Conservation (phyloP, 2,888 invertebrate species). For the Ophraella communa region DNA sequence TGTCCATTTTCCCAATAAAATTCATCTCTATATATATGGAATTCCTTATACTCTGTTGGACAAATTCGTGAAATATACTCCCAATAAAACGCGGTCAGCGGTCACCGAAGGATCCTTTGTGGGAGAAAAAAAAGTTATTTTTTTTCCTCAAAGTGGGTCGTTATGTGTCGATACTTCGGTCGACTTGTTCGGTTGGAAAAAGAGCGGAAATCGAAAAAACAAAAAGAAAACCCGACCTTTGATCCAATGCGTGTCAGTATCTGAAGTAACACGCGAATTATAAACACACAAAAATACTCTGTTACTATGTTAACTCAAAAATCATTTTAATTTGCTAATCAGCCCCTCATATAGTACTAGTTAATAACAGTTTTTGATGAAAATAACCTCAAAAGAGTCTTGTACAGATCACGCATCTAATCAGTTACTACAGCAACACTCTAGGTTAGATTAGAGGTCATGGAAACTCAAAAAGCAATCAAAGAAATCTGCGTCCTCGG, state of each 20-base stretch:
- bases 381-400: too few relatives aligned
- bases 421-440: too few relatives aligned
- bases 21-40: background rate
- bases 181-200: slow-evolving; percentile 20
- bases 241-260: slow-evolving; percentile 25
- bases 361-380: too few relatives aligned
- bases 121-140: slow-evolving; percentile 15
- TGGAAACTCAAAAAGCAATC: too few relatives aligned
- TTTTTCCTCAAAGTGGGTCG: slow-evolving; percentile 18
- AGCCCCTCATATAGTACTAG: too few relatives aligned
- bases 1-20: background rate
- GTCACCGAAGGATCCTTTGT: background rate
- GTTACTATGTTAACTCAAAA: too few relatives aligned
- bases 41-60: background rate
- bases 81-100: slow-evolving; percentile 2
- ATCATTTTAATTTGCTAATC: too few relatives aligned
- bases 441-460: too few relatives aligned
- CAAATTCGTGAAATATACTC: background rate
- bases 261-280: slow-evolving; percentile 29
- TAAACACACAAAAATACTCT: too few relatives aligned
- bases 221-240: slow-evolving; percentile 30
- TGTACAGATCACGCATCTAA: too few relatives aligned
- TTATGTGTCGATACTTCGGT: slow-evolving; percentile 26
- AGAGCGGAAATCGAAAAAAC: slow-evolving; percentile 9
- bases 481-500: too few relatives aligned